phyloP scores from a whole-genome alignment of 1,140 invertebrate species.

The Zaprionus camerounensis region DNA sequence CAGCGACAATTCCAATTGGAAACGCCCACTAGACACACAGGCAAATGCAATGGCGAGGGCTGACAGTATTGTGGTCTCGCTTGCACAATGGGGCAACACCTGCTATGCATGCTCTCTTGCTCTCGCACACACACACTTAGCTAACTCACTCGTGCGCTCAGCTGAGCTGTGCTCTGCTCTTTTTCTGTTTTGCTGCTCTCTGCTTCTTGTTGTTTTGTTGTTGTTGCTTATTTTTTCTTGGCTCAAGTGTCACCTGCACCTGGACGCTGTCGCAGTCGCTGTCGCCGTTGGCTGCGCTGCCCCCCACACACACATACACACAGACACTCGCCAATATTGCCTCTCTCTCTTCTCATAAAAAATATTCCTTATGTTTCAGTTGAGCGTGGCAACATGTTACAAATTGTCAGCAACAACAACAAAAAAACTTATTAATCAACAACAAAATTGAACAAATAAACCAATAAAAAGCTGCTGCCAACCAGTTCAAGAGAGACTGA shows the following conservation, averaged over 20 bases:
- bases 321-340: background rate
- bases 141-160: slow-evolving; percentile 17
- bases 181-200: slow-evolving; percentile 45
- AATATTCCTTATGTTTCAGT: slow-evolving; percentile 46
- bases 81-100: slow-evolving; percentile 53
- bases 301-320: slow-evolving; percentile 4
- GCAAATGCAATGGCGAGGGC: slow-evolving; percentile 39
- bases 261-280: slow-evolving; percentile 15
- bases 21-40: slow-evolving; percentile 61
- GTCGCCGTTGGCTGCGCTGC: slow-evolving; percentile 32
- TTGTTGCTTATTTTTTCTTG: slow-evolving; percentile 29
- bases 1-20: slow-evolving; percentile 69
- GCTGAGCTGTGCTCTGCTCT: slow-evolving; percentile 39
- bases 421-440: slow-evolving; percentile 48
- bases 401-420: slow-evolving; percentile 40
- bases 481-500: slow-evolving; percentile 14
- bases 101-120: slow-evolving; percentile 46
- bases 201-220: slow-evolving; percentile 15
- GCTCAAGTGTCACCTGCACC: slow-evolving; percentile 50
- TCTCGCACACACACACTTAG: background rate
- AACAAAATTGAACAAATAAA: slow-evolving; percentile 44
- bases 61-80: slow-evolving; percentile 50
- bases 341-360: slow-evolving; percentile 28
- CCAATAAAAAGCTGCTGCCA: slow-evolving; percentile 50
- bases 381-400: slow-evolving; percentile 40